Evolutionary conservation across 2,797 vertebrate species (phyloP), one percentile per base, ranked within the genome.

Genomic region (Etheostoma perlongum): DNA sequence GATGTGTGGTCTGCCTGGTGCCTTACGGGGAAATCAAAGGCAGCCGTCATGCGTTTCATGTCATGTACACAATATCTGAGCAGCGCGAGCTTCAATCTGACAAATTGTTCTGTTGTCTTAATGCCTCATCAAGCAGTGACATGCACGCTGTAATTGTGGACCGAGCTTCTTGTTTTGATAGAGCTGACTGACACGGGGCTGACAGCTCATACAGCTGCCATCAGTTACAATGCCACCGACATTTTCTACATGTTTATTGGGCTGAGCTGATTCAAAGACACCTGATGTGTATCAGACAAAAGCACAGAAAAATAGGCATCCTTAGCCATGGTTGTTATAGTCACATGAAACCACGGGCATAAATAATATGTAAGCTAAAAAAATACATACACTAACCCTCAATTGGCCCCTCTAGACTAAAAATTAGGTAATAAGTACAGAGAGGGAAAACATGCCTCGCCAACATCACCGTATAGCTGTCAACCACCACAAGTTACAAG

Each of bases 111-210:
- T 81, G 71, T 90, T 88, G 85, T 91, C 81, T 91, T 84, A 90
- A 88, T 84, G 88, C 85, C 81, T 92, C 91, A 89, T 93, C 91
- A 89, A 77, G 75, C 82, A 40, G 40, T 85, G 91, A 93, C 92
- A 89, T 40, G 84, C 85, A 13, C 57, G 88, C 78, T 74, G 80
- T 92, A 90, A 92, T 91, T 91, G 90, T 82, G 73, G 74, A 69
- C 60, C 59, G 19, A 49, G 85, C 87, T 58, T 63, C 64, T 65
- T 85, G 75, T 88, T 90, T 89, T 88, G 85, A 90, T 85, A 47
- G 80, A 76, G 79, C 69, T 82, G 91, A 92, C 74, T 81, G 90
- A 91, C 83, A 58, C 40, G 44, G 75, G 68, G 84, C 85, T 89
- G 87, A 91, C 89, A 88, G 85, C 80, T 62, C 75, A 62, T 27